phyloP scores from a whole-genome alignment of 2,888 invertebrate genomes.

The Selenia dentaria region DNA sequence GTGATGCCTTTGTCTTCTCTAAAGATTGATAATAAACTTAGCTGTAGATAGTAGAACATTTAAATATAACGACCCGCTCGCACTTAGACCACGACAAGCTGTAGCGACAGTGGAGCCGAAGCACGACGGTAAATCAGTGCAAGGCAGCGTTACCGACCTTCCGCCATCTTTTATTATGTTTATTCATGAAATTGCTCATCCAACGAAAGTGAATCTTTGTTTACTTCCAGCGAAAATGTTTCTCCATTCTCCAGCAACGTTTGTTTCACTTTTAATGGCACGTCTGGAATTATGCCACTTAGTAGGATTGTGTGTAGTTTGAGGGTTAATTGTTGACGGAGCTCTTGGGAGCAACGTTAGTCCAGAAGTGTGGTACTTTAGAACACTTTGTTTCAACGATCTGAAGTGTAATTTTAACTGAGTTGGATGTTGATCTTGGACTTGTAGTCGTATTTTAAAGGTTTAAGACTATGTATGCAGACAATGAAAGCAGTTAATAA shows the following conservation, averaged over 20 bases:
- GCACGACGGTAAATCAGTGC: slow-evolving; percentile 69
- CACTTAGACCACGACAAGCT: slow-evolving; percentile 21
- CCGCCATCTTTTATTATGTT: slow-evolving; percentile 73
- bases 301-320: slow-evolving; percentile 18
- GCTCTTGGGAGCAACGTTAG: slow-evolving; percentile 1
- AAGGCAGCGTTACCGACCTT: slow-evolving; percentile 52
- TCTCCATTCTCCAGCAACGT: slow-evolving; percentile 28
- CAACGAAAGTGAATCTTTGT: slow-evolving; percentile 78
- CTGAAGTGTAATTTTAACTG: neutral
- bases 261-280: slow-evolving; percentile 20
- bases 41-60: too few species aligned
- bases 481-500: too few species aligned
- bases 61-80: too few species aligned
- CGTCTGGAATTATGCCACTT: slow-evolving; percentile 16
- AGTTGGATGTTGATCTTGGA: too few species aligned
- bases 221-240: slow-evolving; percentile 46
- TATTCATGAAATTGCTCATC: slow-evolving; percentile 81
- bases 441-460: too few species aligned
- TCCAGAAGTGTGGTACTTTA: slow-evolving; percentile 1
- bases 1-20: too few species aligned
- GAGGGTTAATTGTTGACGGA: slow-evolving; percentile 15
- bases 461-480: too few species aligned
- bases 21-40: too few species aligned
- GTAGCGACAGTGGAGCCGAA: slow-evolving; percentile 43
- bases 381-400: neutral